Evolutionary conservation across 2,888 invertebrate genomes (phyloP).

Genomic region (Amphipyra tragopoginis): DNA sequence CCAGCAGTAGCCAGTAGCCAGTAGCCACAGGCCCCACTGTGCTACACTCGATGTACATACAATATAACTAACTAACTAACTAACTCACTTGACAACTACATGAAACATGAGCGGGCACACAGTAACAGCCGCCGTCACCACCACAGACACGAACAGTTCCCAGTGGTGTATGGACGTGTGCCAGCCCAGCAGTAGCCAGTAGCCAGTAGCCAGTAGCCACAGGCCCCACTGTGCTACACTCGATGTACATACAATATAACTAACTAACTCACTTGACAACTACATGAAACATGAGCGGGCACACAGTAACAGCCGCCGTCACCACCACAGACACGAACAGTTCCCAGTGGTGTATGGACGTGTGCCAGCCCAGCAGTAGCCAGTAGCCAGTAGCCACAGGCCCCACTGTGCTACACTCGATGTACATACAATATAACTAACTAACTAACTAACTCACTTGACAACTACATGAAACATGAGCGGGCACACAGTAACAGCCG

Average conservation of each 20-base stretch:
- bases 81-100: conserved; percentile 89
- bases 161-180: conserved; percentile 70
- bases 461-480: conserved; percentile 91
- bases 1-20: too few species aligned
- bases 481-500: conserved; percentile 91
- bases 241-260: not conserved
- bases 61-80: too few species aligned
- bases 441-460: too few species aligned
- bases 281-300: conserved; percentile 92
- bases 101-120: conserved; percentile 92
- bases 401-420: conserved; percentile 82
- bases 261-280: conserved; percentile 90
- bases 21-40: conserved; percentile 90
- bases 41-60: not conserved
- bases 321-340: conserved; percentile 91
- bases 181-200: too few species aligned
- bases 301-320: conserved; percentile 90
- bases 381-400: too few species aligned
- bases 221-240: conserved; percentile 88
- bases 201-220: conserved; percentile 88
- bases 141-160: conserved; percentile 90
- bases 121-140: conserved; percentile 91
- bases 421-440: not conserved
- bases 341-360: conserved; percentile 67
- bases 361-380: conserved; percentile 77